Conservation (phyloP, 2,888 invertebrate genomes). For the Galerucella nymphaeae region DNA sequence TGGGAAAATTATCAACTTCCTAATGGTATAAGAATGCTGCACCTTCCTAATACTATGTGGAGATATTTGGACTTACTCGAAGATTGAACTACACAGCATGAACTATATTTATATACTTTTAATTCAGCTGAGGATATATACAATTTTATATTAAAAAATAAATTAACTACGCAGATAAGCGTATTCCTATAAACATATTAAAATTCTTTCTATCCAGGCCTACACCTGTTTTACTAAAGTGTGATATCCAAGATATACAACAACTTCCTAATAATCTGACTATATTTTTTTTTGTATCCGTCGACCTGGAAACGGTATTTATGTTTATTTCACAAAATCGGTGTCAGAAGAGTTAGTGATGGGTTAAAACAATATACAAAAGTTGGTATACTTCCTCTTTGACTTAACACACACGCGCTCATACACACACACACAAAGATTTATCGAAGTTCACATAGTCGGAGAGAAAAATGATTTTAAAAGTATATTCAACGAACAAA, state of each 20-base stretch:
- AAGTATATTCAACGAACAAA: too few relatives aligned
- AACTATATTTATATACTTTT: too few relatives aligned
- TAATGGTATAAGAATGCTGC: slow-evolving; percentile 76
- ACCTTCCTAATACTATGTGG: slow-evolving; percentile 74
- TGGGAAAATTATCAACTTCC: slow-evolving; percentile 80
- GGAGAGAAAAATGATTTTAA: not conserved
- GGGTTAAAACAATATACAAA: slow-evolving; percentile 53
- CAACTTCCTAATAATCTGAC: slow-evolving; percentile 30
- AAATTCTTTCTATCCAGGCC: slow-evolving; percentile 2
- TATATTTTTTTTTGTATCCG: slow-evolving; percentile 35
- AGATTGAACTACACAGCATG: slow-evolving; percentile 65
- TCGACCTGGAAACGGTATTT: slow-evolving; percentile 48
- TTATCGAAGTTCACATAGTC: not conserved
- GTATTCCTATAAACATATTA: not conserved
- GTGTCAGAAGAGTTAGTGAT: slow-evolving; percentile 43
- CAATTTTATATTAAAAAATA: too few relatives aligned
- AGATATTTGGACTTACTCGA: slow-evolving; percentile 80
- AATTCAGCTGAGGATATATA: too few relatives aligned
- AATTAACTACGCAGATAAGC: not conserved
- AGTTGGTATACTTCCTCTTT: slow-evolving; percentile 52
- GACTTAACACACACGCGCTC: slow-evolving; percentile 30
- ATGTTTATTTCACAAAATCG: slow-evolving; percentile 47
- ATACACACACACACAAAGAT: not conserved
- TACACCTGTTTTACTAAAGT: slow-evolving; percentile 35
- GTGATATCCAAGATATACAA: slow-evolving; percentile 34